Evolutionary conservation across 2,797 vertebrate genomes (phyloP).

Genomic region (Hydrocynus forskahlii): DNA sequence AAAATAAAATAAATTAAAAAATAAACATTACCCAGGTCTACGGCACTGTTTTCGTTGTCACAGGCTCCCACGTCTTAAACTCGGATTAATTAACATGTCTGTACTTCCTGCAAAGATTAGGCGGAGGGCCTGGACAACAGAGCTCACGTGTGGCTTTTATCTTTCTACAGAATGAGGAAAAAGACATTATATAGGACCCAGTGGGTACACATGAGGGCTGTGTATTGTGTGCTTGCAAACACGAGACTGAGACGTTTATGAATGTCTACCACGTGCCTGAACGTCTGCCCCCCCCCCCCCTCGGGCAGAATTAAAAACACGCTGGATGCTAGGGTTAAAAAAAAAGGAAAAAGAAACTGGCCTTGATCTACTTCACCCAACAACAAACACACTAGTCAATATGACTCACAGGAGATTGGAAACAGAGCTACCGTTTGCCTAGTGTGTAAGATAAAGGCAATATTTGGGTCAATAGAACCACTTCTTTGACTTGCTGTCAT

Average conservation of each 20-base stretch:
- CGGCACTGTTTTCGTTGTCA: slow-evolving; percentile 59
- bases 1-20: no score
- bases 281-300: slow-evolving; percentile 26
- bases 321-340: neutral
- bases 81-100: slow-evolving; percentile 49
- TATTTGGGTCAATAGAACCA: slow-evolving; percentile 38
- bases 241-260: slow-evolving; percentile 9
- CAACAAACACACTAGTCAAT: neutral
- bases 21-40: no score
- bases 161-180: slow-evolving; percentile 3
- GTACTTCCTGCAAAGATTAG: slow-evolving; percentile 55
- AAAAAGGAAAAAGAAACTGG: neutral
- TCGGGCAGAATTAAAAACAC: slow-evolving; percentile 32
- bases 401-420: slow-evolving; percentile 27
- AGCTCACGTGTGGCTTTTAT: slow-evolving; percentile 2
- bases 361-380: neutral
- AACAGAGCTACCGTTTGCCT: slow-evolving; percentile 18
- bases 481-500: slow-evolving; percentile 27
- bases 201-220: slow-evolving; percentile 23
- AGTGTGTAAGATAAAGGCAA: slow-evolving; percentile 41
- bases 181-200: neutral
- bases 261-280: slow-evolving; percentile 8
- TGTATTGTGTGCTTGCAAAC: slow-evolving; percentile 31
- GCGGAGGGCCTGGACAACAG: slow-evolving; percentile 10
- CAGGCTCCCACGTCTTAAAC: slow-evolving; percentile 31